Evolutionary conservation across 2,888 invertebrate genomes (phyloP), one percentile per base, ranked within the genome.

Genomic region (Aphrophora alni): DNA sequence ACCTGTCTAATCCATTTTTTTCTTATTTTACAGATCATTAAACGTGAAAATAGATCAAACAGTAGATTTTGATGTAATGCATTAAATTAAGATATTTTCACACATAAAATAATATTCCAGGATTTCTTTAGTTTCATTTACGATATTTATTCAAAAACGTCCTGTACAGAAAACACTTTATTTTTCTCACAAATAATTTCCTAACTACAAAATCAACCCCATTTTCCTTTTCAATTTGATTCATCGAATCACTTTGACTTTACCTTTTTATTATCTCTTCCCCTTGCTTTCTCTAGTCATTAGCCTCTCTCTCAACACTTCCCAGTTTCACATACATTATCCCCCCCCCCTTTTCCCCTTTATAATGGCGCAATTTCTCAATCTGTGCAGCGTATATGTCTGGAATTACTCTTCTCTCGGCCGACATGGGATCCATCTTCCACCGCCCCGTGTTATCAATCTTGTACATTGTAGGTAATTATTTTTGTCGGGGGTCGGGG

Each of bases 331-430:
- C 59, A 59, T 59, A 21, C 59, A 59, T 59, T 59, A 59, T 21
- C 44, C 59, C 59, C 21, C 59, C 59, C 21, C 59, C 59, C 4
- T 8, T 5, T 21, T 59, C 59, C 59, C 59, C 59, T 21, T 59
- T 59, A 59, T 59, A 59, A 59, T 59, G 59, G 59, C 59, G 59
- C 59, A 59, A 59, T 59, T 59, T 59, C 59, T 59, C 59, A 59
- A 59, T 59, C 59, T 10, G n/a, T 21, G 59, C 21, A 21, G 21
- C 59, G 12, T 59, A 59, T 59, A 59, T 59, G 59, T 59, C 59
- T 59, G 21, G 59, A 21, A 59, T 59, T 21, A 59, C 59, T 59
- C 59, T 59, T 21, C 59, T 21, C 12, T 5, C 21, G 21, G 21
- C 59, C n/a, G 59, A 59, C 59, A 21, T 21, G 4, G 59, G 59